Evolutionary conservation across 2,797 vertebrate genomes (phyloP), one percentile per base, ranked within the genome.

Genomic region (Cheirogaleus major): DNA sequence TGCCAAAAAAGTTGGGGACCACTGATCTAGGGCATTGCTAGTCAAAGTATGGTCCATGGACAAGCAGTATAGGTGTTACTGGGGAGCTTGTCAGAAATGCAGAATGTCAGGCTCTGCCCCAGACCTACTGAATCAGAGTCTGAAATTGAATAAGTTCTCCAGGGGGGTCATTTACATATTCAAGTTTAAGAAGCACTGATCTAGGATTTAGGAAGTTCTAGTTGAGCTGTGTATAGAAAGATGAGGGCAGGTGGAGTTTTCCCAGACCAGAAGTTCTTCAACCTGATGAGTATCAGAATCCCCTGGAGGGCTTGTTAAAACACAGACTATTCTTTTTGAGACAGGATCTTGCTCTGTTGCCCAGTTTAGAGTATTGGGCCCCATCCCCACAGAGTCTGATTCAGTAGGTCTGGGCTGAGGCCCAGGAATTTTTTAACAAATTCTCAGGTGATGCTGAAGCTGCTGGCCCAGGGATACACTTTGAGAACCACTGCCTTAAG

Each of bases 241-340:
- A 69, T 89, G 80, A 90, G 45, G 38, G 65, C 76, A 90, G 22
- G 57, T 83, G 30, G 75, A 69, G 7, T 89, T 92, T 86, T 92
- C 73, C n/a, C 78, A 65, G 11, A 45, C 41, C 32, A 45, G 32
- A 10, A 11, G 27, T 84, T 88, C 50, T 91, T 57, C n/a, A 89
- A 52, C 25, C 35, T 65, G 43, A 35, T 18, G 35, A 15, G 30
- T 20, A 27, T 63, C 79, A 52, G 70, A 76, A 87, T 22, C 23
- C 43, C 72, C 2, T 41, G 30, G 55, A 80, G 69, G 45, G 43
- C 38, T 88, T 89, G 22, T 69, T 78, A 48, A 78, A 9, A 52
- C 25, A 22, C 17, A 13, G 8, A 5, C 12, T 43, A 17, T 65
- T 59, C 23, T 63, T 65, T 65, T 65, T 65, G 63, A 65, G 63